These are phyloP conservation scores for Mycteria americana DNA, from an alignment of 2,797 vertebrate genomes.

Conservation along the genomic window DNA sequence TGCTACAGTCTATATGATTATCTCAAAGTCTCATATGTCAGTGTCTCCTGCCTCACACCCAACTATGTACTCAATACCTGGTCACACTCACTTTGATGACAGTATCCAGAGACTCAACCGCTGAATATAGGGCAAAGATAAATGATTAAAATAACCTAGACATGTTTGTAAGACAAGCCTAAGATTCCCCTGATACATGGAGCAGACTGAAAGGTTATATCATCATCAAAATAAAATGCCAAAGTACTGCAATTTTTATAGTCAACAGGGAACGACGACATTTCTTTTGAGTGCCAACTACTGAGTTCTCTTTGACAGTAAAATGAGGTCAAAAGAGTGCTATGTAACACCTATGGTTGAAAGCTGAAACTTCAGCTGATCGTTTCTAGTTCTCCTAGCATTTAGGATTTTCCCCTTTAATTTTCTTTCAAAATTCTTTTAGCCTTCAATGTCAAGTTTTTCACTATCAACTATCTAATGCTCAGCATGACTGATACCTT, in stretches of 20 bases:
- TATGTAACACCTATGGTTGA: background rate
- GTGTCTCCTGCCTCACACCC: background rate
- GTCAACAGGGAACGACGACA: background rate
- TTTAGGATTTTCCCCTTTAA: background rate
- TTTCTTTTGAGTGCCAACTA: background rate
- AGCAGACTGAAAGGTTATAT: background rate
- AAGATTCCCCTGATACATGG: background rate
- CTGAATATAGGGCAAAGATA: background rate
- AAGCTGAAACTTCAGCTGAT: background rate
- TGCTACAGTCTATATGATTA: background rate
- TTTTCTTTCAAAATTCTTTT: background rate
- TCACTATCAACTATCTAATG: background rate
- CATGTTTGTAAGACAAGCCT: background rate
- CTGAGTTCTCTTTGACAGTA: background rate
- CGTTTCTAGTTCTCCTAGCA: background rate
- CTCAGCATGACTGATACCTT: background rate
- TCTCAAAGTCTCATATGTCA: background rate
- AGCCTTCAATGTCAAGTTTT: background rate
- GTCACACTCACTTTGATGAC: background rate
- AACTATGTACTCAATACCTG: background rate
- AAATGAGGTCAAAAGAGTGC: background rate
- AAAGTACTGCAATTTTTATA: background rate
- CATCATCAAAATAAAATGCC: background rate
- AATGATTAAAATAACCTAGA: background rate
- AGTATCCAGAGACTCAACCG: background rate